A percentile compares a stretch with the other conserved stretches of the same genome.
Evolutionary conservation across 2,113 vertebrate species (phyloP).

Genomic region (Monopterus albus): DNA sequence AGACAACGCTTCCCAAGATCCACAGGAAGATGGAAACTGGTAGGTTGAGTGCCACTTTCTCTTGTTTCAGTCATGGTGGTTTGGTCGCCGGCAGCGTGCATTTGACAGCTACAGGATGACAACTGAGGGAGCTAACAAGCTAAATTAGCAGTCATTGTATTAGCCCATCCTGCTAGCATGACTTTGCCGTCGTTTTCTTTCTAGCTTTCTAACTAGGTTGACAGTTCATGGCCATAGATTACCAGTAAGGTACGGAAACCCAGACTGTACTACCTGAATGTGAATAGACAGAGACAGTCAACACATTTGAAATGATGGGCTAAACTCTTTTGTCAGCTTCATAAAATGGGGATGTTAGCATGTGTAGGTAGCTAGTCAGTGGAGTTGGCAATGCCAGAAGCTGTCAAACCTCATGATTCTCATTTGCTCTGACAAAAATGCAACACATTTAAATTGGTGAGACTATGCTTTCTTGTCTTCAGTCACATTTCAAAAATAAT

Average conservation of each 20-base stretch:
- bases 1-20: constrained; percentile 28
- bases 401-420: too few relatives aligned
- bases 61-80: not conserved
- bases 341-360: constrained; percentile 24
- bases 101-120: constrained; percentile 43
- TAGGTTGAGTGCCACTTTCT: constrained; percentile 42
- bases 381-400: constrained; percentile 18
- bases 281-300: too few relatives aligned
- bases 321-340: too few relatives aligned
- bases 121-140: constrained; percentile 67
- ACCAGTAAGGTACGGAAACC: too few relatives aligned
- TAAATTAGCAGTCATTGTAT: constrained; percentile 65
- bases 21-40: constrained; percentile 78
- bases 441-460: too few relatives aligned
- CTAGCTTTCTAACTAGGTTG: too few relatives aligned
- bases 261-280: too few relatives aligned
- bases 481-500: not conserved
- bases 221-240: too few relatives aligned
- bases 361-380: constrained; percentile 26
- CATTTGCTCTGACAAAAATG: too few relatives aligned
- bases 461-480: not conserved
- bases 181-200: constrained; percentile 3
- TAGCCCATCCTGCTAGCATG: constrained; percentile 53
- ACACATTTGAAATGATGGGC: too few relatives aligned
- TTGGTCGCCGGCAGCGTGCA: not conserved